Evolutionary conservation across 2,888 invertebrate species (phyloP).

Genomic region (Polietes domitor): DNA sequence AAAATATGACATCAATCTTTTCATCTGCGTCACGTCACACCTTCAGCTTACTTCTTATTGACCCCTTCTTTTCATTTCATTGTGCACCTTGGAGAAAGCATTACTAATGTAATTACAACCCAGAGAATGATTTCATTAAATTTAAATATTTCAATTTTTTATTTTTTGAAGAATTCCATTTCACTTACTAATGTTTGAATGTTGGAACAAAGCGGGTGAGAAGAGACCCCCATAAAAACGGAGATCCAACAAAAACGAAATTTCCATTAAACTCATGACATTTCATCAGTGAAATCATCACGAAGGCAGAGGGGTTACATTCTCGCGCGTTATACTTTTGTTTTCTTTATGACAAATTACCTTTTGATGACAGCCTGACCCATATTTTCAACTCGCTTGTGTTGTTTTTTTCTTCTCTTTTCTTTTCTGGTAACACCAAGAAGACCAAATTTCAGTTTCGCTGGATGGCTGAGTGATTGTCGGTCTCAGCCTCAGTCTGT

Average conservation of each 20-base stretch:
- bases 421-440: neutral
- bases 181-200: neutral
- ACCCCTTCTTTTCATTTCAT: too few relatives aligned
- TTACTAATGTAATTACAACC: slow-evolving; percentile 38
- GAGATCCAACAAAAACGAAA: neutral
- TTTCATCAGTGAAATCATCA: slow-evolving; percentile 40
- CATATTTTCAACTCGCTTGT: slow-evolving; percentile 29
- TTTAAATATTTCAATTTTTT: slow-evolving; percentile 12
- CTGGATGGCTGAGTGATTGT: neutral
- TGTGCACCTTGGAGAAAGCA: slow-evolving; percentile 32
- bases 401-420: neutral
- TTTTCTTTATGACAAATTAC: slow-evolving; percentile 30
- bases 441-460: neutral
- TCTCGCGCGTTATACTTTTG: slow-evolving; percentile 1
- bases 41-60: too few relatives aligned
- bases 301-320: neutral
- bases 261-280: slow-evolving; percentile 49
- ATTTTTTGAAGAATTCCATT: neutral
- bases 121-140: slow-evolving; percentile 31
- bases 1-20: too few relatives aligned
- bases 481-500: neutral
- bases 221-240: neutral
- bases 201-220: too few relatives aligned
- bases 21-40: too few relatives aligned
- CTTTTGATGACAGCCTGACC: slow-evolving; percentile 49